phyloP scores from a whole-genome alignment of 2,888 invertebrate species.

The Danaus chrysippus region DNA sequence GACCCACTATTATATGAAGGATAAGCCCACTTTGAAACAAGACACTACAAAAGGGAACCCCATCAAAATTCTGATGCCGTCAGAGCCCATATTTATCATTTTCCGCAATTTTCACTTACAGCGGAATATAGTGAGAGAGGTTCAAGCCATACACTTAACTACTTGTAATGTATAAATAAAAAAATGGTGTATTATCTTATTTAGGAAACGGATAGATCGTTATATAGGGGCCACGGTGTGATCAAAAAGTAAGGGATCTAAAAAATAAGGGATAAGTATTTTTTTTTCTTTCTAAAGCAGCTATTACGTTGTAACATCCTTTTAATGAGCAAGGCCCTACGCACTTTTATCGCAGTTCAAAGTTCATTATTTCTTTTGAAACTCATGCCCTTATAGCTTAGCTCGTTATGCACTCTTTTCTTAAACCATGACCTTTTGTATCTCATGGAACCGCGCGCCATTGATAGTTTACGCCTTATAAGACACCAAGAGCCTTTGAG shows the following conservation, averaged over 20 bases:
- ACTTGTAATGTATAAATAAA: not conserved
- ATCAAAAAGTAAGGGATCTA: no score
- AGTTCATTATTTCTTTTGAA: slow-evolving; percentile 2
- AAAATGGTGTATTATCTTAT: not conserved
- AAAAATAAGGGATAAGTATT: not conserved
- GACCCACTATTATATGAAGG: slow-evolving; percentile 62
- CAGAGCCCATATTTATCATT: slow-evolving; percentile 70
- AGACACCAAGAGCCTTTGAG: slow-evolving; percentile 26
- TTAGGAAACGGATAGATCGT: not conserved
- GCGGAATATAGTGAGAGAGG: slow-evolving; percentile 47
- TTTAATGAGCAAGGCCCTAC: not conserved
- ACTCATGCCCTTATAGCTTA: slow-evolving; percentile 1
- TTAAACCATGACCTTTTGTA: slow-evolving; percentile 21
- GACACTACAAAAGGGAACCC: slow-evolving; percentile 70
- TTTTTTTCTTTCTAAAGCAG: not conserved
- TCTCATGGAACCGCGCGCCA: slow-evolving; percentile 21
- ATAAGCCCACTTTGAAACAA: slow-evolving; percentile 73
- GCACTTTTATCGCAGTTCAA: slow-evolving; percentile 3
- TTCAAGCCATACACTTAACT: slow-evolving; percentile 10
- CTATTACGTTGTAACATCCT: not conserved
- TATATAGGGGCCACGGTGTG: no score
- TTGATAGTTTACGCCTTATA: slow-evolving; percentile 30
- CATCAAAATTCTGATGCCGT: slow-evolving; percentile 71
- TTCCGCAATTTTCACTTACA: slow-evolving; percentile 69
- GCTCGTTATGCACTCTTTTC: slow-evolving; percentile 24